phyloP scores from a whole-genome alignment of 2,888 invertebrate genomes.

The Oligia latruncula region DNA sequence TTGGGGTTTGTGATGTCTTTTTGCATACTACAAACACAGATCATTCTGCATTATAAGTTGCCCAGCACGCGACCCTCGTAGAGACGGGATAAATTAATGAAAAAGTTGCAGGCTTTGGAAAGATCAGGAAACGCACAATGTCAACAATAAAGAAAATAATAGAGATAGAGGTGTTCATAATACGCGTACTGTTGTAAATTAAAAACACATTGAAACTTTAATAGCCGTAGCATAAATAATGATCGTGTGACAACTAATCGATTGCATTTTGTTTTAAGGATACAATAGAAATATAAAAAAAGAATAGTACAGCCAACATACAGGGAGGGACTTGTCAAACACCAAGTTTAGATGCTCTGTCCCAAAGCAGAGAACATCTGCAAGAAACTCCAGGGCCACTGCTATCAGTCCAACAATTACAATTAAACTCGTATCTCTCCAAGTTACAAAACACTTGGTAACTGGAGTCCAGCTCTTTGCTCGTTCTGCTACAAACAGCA shows the following conservation, averaged over 20 bases:
- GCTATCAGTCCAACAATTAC: constrained; percentile 40
- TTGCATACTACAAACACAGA: not conserved
- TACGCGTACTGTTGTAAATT: not conserved
- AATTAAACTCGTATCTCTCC: constrained; percentile 43
- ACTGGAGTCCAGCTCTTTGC: constrained; percentile 51
- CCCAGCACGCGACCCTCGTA: no score
- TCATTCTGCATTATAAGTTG: not conserved
- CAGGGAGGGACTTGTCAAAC: not conserved
- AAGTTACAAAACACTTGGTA: constrained; percentile 55
- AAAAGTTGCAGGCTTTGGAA: no score
- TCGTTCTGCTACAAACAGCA: constrained; percentile 59
- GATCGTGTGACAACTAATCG: not conserved
- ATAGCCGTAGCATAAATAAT: not conserved
- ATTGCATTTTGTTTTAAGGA: not conserved
- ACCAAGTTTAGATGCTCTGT: not conserved
- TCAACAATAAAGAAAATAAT: no score
- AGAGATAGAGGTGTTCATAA: not conserved
- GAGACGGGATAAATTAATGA: no score
- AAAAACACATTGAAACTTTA: not conserved
- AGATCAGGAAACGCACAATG: no score
- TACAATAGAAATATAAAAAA: not conserved
- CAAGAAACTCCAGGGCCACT: constrained; percentile 4
- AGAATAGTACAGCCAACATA: not conserved
- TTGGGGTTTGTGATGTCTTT: not conserved
- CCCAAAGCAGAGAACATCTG: constrained; percentile 7